Base-by-base conservation (phyloP, 2,888 invertebrate genomes). In the Melolontha melolontha region DNA sequence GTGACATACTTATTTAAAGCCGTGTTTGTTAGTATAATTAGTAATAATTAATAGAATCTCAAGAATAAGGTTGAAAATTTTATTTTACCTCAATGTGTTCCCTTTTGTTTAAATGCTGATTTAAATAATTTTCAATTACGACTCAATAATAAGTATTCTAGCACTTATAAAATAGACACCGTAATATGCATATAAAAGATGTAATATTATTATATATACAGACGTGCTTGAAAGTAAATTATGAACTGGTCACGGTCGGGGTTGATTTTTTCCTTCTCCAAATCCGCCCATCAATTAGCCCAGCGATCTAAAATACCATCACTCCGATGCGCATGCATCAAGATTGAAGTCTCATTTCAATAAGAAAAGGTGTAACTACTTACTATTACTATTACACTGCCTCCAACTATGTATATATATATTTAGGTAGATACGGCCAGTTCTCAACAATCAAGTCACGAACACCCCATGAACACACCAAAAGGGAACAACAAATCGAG, bases 231-330 rank as follows among this genome's bases (percentile, higher is more conserved):
- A 22, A 34, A 34, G 8, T 34, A 34, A 34, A 34, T 10, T 34
- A 34, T 16, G 47, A 62, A 39, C 29, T 34, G 34, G 44, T 62
- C 34, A 34, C 12, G 5, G 34, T 27, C 49, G 7, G 16, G n/a
- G 29, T 47, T 62, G 7, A 47, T 44, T 47, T 59, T 62, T 62
- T 12, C 16, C 11, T 39, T 66, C 39, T 41, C 22, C 50, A 42
- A 55, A 50, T 57, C 55, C 59, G 59, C 57, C 59, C 66, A 59
- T 41, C 66, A 55, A 59, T 66, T 66, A 66, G 50, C 57, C 17
- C 40, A 8, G n/a, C 41, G 59, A 57, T 40, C 57, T 50, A 12
- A 57, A 66, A 40, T 22, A 44, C 50, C 47, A 66, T 66, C 50
- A 44, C 40, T 42, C 29, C 47, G 34, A 34, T 34, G 34, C 14